phyloP scores from a whole-genome alignment of 2,888 invertebrate species.

The Leptinotarsa peninsularis region DNA sequence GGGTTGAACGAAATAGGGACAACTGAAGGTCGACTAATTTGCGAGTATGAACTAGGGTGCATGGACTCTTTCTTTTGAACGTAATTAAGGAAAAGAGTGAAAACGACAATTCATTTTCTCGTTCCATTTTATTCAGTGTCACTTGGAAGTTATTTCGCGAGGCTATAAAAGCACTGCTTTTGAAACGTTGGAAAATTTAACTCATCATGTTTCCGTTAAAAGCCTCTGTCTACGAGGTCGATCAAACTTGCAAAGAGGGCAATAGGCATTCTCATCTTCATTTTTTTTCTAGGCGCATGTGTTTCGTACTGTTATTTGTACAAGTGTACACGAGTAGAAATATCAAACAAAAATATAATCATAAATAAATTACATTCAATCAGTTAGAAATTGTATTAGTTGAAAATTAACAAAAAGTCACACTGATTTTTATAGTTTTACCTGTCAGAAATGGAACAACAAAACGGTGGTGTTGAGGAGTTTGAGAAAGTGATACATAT shows the following conservation, averaged over 20 bases:
- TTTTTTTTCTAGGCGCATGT: no score
- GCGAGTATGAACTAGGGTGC: conserved; percentile 35
- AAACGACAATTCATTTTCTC: conserved; percentile 61
- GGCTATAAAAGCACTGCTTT: conserved; percentile 55
- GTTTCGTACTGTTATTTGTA: no score
- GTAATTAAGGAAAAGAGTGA: conserved; percentile 54
- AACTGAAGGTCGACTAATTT: conserved; percentile 40
- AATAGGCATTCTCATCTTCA: no score
- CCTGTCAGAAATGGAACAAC: no score
- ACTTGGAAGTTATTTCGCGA: conserved; percentile 59
- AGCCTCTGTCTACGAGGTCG: conserved; percentile 57
- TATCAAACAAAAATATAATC: no score
- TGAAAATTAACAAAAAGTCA: no score
- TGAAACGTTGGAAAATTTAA: conserved; percentile 52
- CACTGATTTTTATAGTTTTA: no score
- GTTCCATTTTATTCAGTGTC: conserved; percentile 59
- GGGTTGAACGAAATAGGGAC: conserved; percentile 34
- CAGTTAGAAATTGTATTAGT: no score
- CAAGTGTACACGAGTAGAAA: no score
- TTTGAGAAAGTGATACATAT: no score
- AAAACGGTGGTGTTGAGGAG: no score
- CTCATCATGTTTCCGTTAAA: conserved; percentile 58
- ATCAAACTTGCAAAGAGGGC: conserved; percentile 41
- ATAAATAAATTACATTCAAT: no score
- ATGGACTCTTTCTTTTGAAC: conserved; percentile 51